Percentiles rank a stretch among this genome's conserved stretches.
phyloP scores from a whole-genome alignment of 64 coral and sea anemone genomes.

The Stylophora pistillata region DNA sequence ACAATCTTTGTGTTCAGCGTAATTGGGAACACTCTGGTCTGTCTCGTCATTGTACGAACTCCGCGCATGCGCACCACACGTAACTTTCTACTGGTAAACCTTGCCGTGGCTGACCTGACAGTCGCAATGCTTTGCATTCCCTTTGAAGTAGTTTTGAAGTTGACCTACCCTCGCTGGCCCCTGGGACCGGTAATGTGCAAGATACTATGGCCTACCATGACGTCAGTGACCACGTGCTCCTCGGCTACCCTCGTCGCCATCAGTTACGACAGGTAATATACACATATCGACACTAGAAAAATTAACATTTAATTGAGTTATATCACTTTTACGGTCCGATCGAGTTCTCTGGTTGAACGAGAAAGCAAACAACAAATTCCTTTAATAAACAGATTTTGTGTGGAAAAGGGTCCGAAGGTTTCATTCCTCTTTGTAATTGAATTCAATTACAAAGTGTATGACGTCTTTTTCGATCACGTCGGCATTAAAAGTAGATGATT shows the following conservation, averaged over 20 bases:
- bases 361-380: no score
- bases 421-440: no score
- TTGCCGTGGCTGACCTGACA: constrained; percentile 61
- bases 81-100: constrained; percentile 55
- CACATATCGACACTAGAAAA: no score
- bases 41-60: constrained; percentile 54
- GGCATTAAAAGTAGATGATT: no score
- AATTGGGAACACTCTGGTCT: constrained; percentile 57
- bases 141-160: constrained; percentile 59
- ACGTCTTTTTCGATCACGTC: no score
- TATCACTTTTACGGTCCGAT: no score
- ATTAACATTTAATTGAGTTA: no score
- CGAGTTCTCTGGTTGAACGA: no score
- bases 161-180: constrained; percentile 42
- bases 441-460: no score
- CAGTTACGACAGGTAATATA: constrained; percentile 66
- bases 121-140: constrained; percentile 65
- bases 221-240: constrained; percentile 64
- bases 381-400: no score
- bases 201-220: constrained; percentile 67
- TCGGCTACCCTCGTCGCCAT: constrained; percentile 59
- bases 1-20: constrained; percentile 59
- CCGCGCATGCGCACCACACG: constrained; percentile 63
- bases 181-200: constrained; percentile 57
- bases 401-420: no score